Evolutionary conservation across 2,113 vertebrate species (phyloP).

Genomic region (Oreotrochilus melanogaster): DNA sequence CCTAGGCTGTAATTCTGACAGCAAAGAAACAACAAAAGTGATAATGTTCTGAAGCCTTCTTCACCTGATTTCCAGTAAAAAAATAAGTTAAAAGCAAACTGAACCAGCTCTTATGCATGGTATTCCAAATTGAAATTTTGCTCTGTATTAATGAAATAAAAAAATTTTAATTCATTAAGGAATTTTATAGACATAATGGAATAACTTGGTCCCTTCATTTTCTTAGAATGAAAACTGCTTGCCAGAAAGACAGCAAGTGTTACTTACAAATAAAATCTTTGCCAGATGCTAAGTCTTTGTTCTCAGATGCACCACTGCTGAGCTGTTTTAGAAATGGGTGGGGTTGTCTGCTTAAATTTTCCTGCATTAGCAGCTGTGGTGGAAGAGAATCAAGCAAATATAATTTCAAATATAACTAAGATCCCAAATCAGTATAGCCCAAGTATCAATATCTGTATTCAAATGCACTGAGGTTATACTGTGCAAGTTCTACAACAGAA

Average conservation of each 20-base stretch:
- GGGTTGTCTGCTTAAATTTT: not conserved
- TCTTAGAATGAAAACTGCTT: not conserved
- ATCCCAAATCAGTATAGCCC: not conserved
- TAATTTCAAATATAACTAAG: not conserved
- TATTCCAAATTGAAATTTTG: not conserved
- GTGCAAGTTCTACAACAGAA: not conserved
- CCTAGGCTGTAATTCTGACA: not conserved
- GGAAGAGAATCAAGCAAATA: not conserved
- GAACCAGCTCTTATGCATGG: not conserved
- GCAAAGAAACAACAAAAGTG: not conserved
- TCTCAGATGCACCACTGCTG: not conserved
- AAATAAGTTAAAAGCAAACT: not conserved
- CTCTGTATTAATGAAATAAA: not conserved
- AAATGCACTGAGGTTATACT: not conserved
- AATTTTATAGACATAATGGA: not conserved
- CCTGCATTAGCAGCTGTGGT: not conserved
- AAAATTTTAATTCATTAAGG: not conserved
- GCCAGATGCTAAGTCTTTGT: not conserved
- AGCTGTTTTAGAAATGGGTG: not conserved
- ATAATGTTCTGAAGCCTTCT: not conserved
- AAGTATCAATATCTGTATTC: not conserved
- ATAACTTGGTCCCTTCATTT: not conserved
- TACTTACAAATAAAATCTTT: not conserved
- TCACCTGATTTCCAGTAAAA: not conserved
- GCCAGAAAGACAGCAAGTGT: not conserved